Evolutionary conservation across 1,140 invertebrate genomes (phyloP).

Genomic region (Hycleus cichorii): DNA sequence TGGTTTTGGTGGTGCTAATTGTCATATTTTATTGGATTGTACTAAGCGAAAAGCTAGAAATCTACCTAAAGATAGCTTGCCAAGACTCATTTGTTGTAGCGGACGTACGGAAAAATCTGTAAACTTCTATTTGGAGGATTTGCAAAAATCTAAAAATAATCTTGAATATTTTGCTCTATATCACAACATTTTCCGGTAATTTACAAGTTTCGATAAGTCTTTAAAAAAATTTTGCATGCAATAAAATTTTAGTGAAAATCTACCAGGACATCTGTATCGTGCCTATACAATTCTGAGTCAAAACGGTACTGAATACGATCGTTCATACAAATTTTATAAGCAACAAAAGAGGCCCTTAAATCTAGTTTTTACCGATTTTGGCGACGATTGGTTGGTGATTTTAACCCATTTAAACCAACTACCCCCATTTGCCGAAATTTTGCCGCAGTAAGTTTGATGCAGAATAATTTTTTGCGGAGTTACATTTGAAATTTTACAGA

Average conservation of each 20-base stretch:
- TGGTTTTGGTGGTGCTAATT: conserved; percentile 57
- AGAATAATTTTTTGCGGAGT: no score
- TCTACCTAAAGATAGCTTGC: conserved; percentile 47
- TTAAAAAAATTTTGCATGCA: no score
- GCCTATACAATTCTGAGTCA: conserved; percentile 48
- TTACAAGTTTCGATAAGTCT: no score
- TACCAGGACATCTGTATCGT: conserved; percentile 48
- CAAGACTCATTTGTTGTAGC: conserved; percentile 54
- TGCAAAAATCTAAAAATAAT: conserved; percentile 49
- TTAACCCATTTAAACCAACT: no score
- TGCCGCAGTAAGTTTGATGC: no score
- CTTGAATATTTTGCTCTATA: conserved; percentile 49
- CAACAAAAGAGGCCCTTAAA: background rate
- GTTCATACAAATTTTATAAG: no score
- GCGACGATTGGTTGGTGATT: no score
- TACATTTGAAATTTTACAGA: no score
- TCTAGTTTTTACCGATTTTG: background rate
- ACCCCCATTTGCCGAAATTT: no score
- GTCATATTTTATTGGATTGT: conserved; percentile 58
- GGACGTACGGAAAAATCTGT: conserved; percentile 63
- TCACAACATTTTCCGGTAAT: conserved; percentile 38
- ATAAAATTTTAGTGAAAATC: conserved; percentile 38
- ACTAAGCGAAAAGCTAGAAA: conserved; percentile 44
- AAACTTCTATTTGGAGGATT: conserved; percentile 55
- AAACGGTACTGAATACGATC: conserved; percentile 28